These are phyloP conservation scores for Drosophila sordidapex DNA, from an alignment of 2,888 invertebrate species.

Conservation along the genomic window DNA sequence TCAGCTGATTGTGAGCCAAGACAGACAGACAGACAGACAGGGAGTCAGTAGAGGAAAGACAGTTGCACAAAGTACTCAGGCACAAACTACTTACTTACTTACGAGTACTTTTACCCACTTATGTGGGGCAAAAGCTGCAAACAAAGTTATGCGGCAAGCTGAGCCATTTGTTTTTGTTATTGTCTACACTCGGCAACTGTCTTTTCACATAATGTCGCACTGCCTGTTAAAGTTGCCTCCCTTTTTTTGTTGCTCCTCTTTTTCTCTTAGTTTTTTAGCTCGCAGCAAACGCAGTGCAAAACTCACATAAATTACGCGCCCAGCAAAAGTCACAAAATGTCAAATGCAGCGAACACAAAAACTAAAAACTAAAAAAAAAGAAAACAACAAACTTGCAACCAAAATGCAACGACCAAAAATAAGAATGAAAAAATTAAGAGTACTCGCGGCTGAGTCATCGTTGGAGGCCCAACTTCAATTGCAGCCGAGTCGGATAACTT, in stretches of 20 bases:
- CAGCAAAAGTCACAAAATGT: conserved; percentile 75
- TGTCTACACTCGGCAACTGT: conserved; percentile 52
- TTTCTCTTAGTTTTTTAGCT: conserved; percentile 2
- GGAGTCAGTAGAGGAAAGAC: conserved; percentile 1
- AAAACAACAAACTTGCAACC: conserved; percentile 44
- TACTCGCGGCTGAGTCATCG: conserved; percentile 47
- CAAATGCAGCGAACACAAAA: conserved; percentile 67
- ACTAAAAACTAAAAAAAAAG: conserved; percentile 22
- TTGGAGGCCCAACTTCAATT: conserved; percentile 14
- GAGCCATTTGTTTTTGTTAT: conserved; percentile 59
- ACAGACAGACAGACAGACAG: conserved; percentile 4
- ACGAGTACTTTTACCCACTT: conserved; percentile 69
- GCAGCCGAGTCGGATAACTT: conserved; percentile 38
- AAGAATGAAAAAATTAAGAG: conserved; percentile 44
- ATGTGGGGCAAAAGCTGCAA: conserved; percentile 58
- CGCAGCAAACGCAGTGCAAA: conserved; percentile 59
- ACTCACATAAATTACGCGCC: conserved; percentile 78
- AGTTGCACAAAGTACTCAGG: conserved; percentile 17
- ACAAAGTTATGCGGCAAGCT: conserved; percentile 75
- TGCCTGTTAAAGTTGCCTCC: conserved; percentile 56
- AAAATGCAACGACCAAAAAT: conserved; percentile 54
- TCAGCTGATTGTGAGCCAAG: conserved; percentile 43
- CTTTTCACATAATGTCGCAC: conserved; percentile 71
- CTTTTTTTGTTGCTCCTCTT: not conserved
- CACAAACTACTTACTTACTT: conserved; percentile 65